These are phyloP conservation scores for Xanthorhoe designata DNA, from an alignment of 2,888 invertebrate species.

Conservation along the genomic window DNA sequence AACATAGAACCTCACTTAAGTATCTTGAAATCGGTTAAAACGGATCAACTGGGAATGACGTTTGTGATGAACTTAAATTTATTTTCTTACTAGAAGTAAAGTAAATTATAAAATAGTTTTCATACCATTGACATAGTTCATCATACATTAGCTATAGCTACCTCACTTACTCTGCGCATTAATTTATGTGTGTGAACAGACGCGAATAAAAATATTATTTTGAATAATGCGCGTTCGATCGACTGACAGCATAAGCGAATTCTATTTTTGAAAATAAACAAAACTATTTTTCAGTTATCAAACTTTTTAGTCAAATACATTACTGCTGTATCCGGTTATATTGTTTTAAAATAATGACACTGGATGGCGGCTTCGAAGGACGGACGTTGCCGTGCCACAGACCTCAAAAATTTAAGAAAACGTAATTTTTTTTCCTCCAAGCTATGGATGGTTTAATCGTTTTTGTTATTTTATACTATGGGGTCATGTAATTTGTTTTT, in stretches of 20 bases:
- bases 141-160: background rate
- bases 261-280: conserved; percentile 14
- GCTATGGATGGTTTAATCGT: too few species aligned
- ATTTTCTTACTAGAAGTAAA: too few species aligned
- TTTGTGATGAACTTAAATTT: too few species aligned
- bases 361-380: too few species aligned
- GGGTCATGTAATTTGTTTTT: too few species aligned
- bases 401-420: background rate
- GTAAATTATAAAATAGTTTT: too few species aligned
- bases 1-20: too few species aligned
- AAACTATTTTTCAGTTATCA: background rate
- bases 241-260: conserved; percentile 19
- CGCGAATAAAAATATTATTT: conserved; percentile 21
- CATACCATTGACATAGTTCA: background rate
- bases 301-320: conserved; percentile 4
- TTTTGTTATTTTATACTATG: too few species aligned
- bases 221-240: conserved; percentile 15
- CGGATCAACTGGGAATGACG: too few species aligned
- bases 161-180: background rate
- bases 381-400: too few species aligned
- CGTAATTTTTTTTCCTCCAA: too few species aligned
- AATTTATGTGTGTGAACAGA: conserved; percentile 16
- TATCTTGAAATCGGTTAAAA: too few species aligned
- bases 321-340: background rate
- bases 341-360: background rate